A percentile compares a stretch with the other conserved stretches of the same genome.
phyloP scores from a whole-genome alignment of 1,140 invertebrate genomes.

The Drosophila kohkoa region DNA sequence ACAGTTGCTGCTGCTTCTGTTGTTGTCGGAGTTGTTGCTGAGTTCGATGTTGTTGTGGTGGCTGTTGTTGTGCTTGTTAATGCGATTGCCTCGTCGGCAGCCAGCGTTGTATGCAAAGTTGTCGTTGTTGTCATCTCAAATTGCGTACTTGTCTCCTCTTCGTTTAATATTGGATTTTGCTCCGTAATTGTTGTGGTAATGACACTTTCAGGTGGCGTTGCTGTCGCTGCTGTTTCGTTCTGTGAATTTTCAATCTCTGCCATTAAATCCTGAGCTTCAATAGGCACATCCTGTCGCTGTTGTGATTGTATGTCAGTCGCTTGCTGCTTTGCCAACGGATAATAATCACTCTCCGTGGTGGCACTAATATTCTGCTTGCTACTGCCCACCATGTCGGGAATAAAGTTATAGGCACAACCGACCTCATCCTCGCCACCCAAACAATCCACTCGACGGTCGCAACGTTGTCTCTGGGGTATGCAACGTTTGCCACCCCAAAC shows the following conservation, averaged over 20 bases:
- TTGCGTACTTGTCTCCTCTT: background rate
- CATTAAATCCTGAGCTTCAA: conserved; percentile 47
- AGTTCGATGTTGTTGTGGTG: conserved; percentile 13
- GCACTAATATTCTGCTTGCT: conserved; percentile 38
- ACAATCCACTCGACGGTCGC: conserved; percentile 91
- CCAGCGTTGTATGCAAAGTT: background rate
- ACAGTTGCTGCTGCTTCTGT: background rate
- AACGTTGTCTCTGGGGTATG: conserved; percentile 87
- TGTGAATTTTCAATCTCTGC: conserved; percentile 16
- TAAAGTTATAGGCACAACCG: conserved; percentile 86
- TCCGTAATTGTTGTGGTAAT: conserved; percentile 1
- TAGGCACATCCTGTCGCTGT: conserved; percentile 47
- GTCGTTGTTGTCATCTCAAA: conserved; percentile 6
- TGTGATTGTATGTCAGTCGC: conserved; percentile 8
- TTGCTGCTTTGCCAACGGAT: conserved; percentile 34
- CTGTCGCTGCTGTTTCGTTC: conserved; percentile 1
- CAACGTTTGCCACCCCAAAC: conserved; percentile 88
- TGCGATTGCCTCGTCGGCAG: background rate
- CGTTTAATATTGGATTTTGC: background rate
- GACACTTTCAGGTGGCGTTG: conserved; percentile 1
- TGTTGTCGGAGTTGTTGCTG: conserved; percentile 1
- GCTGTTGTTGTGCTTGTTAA: background rate
- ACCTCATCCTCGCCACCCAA: conserved; percentile 91
- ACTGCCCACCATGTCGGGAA: conserved; percentile 71
- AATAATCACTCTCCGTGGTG: conserved; percentile 71